Conservation (phyloP, 2,888 invertebrate genomes). For the Agrilus cyanescens region DNA sequence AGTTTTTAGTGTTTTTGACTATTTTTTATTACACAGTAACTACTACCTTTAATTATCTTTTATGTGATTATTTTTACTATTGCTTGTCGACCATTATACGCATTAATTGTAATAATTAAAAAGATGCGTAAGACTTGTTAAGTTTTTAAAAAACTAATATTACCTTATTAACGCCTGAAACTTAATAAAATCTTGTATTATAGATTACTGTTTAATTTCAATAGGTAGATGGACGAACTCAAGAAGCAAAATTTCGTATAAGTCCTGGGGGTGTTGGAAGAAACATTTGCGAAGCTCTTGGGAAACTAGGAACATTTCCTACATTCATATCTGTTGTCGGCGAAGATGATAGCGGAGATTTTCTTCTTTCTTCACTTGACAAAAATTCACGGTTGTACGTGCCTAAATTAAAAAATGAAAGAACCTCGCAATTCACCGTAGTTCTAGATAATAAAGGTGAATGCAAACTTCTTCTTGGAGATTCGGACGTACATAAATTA, state of each 20-base stretch:
- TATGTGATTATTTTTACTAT: no score
- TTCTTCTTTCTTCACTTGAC: constrained; percentile 31
- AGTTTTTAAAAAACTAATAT: no score
- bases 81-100: no score
- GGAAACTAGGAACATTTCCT: constrained; percentile 53
- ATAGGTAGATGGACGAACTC: constrained; percentile 71
- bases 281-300: constrained; percentile 81
- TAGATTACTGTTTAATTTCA: constrained; percentile 21
- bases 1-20: no score
- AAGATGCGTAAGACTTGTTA: no score
- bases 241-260: constrained; percentile 49
- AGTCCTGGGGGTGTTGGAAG: constrained; percentile 84
- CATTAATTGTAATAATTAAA: no score
- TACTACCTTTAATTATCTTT: no score
- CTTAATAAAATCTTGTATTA: no score
- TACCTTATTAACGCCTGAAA: no score
- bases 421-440: constrained; percentile 66
- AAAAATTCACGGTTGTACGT: constrained; percentile 27
- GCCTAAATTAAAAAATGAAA: constrained; percentile 26
- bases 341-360: constrained; percentile 46
- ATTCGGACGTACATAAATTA: constrained; percentile 66
- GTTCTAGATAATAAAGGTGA: constrained; percentile 65
- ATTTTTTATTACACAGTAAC: no score
- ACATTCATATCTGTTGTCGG: constrained; percentile 69
- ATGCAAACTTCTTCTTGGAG: constrained; percentile 68